Evolutionary conservation across 1,140 invertebrate genomes (phyloP).

Genomic region (Mylabris phalerata): DNA sequence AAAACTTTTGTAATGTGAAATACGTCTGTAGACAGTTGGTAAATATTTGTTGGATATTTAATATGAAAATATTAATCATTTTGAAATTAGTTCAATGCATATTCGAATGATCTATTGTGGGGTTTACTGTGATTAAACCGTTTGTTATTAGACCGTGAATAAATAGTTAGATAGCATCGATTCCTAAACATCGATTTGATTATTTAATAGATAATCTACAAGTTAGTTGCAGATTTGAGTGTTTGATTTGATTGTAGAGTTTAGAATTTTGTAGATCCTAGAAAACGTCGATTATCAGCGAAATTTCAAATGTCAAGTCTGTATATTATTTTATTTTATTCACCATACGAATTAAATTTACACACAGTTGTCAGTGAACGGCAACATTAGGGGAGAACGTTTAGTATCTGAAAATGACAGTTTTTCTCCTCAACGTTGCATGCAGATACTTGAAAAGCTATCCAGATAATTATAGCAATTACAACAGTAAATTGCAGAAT

Average conservation of each 20-base stretch:
- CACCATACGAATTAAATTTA: too few relatives aligned
- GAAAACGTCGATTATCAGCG: too few relatives aligned
- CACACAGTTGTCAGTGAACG: neutral
- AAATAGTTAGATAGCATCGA: too few relatives aligned
- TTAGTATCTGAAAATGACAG: too few relatives aligned
- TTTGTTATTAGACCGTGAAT: too few relatives aligned
- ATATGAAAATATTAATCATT: too few relatives aligned
- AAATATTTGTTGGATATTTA: constrained; percentile 12
- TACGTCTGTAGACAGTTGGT: constrained; percentile 10
- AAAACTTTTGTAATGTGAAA: constrained; percentile 22
- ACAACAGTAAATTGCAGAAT: constrained; percentile 12
- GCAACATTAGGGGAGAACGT: neutral
- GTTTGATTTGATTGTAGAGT: constrained; percentile 20
- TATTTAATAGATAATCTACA: constrained; percentile 20
- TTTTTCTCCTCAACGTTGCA: neutral
- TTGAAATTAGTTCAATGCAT: neutral
- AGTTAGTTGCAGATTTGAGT: constrained; percentile 14
- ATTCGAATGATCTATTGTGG: neutral
- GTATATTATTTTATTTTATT: too few relatives aligned
- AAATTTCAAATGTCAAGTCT: too few relatives aligned
- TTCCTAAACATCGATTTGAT: neutral
- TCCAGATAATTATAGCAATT: constrained; percentile 13
- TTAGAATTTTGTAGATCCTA: neutral
- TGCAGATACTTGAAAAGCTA: constrained; percentile 1
- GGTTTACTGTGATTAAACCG: too few relatives aligned